Base-by-base conservation (phyloP, 2,113 vertebrate species). In the Sinocyclocheilus maitianheensis region DNA sequence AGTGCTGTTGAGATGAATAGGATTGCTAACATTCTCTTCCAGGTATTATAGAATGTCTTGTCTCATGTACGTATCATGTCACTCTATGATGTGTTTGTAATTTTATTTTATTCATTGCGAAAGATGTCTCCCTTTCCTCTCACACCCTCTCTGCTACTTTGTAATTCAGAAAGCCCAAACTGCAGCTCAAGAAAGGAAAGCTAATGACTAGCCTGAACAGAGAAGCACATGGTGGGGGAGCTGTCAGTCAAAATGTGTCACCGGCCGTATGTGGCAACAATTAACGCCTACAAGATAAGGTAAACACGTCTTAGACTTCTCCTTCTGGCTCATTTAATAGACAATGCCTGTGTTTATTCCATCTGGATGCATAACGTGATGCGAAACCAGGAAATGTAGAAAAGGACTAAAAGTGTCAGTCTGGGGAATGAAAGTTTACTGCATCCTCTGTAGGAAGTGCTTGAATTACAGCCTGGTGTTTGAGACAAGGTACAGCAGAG, bases 281-380 rank as follows among this genome's bases (percentile, higher is more conserved):
- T 84, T 84, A 84, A 84, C 22, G 69, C 82, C 82, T 84, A 74
- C 67, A 75, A 69, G 67, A 84, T 74, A 74, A 84, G 81, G 69
- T 83, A 74, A 74, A 84, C 69, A 60, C 14, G 51, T 58, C 69
- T 74, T 43, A 40, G 46, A 83, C 43, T 72, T 71, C 51, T 75
- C 30, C 53, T 74, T 43, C 69, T 84, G 69, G 48, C 51, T 84
- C 69, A 84, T 84, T 84, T 84, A 84, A 55, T 75, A 75, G 67
- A 84, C 82, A 84, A 75, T 71, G 67, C 13, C 34, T 74, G 34
- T 84, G 69, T 58, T 84, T 84, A 84, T 84, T 84, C 51, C 69
- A 24, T 74, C 48, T 75, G 82, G 82, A 0, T 84, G 82, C 51
- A 74, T 34, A 84, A 55, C 43, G 30, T 84, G 82, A 84, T 84